These are phyloP conservation scores for Homarus gammarus DNA, from an alignment of 2,888 invertebrate species.

Conservation along the genomic window DNA sequence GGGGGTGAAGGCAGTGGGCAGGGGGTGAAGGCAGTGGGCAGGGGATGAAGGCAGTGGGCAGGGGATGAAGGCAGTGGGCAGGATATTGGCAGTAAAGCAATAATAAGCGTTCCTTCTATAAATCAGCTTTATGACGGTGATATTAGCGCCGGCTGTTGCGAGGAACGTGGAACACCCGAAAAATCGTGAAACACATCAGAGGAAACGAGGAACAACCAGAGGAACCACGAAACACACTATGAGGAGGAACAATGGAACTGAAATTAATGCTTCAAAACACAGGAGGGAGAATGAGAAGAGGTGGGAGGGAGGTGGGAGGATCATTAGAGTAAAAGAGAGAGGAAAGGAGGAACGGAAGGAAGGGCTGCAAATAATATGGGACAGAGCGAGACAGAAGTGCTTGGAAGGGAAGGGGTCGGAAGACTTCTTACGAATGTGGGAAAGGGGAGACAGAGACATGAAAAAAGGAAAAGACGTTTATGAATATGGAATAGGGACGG, in stretches of 20 bases:
- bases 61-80: too few species aligned
- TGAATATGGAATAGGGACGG: too few species aligned
- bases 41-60: too few species aligned
- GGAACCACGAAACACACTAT: too few species aligned
- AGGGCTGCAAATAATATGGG: neutral
- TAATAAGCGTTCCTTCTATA: constrained; percentile 20
- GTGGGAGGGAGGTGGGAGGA: neutral
- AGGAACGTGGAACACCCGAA: neutral
- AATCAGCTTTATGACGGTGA: neutral
- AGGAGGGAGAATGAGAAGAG: neutral
- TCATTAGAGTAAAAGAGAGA: neutral
- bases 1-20: too few species aligned
- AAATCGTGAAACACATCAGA: neutral
- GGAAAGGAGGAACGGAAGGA: neutral
- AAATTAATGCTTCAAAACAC: too few species aligned
- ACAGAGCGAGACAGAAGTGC: neutral
- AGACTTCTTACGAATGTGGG: too few species aligned
- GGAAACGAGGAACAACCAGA: too few species aligned
- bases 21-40: neutral
- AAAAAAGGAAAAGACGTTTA: too few species aligned
- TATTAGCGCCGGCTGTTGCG: neutral
- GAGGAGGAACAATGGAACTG: too few species aligned
- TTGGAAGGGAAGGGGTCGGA: too few species aligned
- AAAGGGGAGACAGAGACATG: too few species aligned
- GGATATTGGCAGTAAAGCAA: constrained; percentile 28